Conservation (phyloP, 2,888 invertebrate genomes). For the Coecobrya sp. region DNA sequence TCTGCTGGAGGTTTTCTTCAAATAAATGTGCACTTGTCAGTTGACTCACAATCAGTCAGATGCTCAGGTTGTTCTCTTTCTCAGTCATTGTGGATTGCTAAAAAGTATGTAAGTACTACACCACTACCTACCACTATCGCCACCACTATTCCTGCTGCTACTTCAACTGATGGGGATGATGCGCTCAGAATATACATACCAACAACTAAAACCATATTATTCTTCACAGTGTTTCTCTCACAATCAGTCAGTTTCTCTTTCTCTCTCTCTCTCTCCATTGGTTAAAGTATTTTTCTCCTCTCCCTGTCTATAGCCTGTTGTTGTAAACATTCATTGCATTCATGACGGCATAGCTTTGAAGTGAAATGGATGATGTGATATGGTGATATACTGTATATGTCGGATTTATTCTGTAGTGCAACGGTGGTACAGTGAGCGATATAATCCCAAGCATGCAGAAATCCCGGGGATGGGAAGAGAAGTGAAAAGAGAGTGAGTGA, state of each 20-base stretch:
- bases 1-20: conserved; percentile 70
- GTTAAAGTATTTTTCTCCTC: conserved; percentile 3
- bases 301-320: not conserved
- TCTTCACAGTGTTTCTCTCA: not conserved
- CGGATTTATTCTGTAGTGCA: not conserved
- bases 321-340: conserved; percentile 28
- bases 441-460: conserved; percentile 40
- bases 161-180: conserved; percentile 53
- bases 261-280: too few species aligned
- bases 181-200: not conserved
- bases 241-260: conserved; percentile 29
- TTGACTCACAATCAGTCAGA: conserved; percentile 55
- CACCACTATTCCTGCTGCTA: not conserved
- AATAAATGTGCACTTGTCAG: conserved; percentile 80
- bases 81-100: conserved; percentile 28
- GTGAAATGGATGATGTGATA: conserved; percentile 61
- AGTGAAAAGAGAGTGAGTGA: conserved; percentile 31
- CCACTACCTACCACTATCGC: not conserved
- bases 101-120: not conserved
- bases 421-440: not conserved
- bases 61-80: conserved; percentile 58
- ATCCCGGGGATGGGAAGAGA: conserved; percentile 5
- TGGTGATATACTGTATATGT: conserved; percentile 25
- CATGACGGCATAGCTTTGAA: conserved; percentile 44
- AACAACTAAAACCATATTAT: conserved; percentile 26